Evolutionary conservation across 1,140 invertebrate species (phyloP).

Genomic region (Oedothorax gibbosus): DNA sequence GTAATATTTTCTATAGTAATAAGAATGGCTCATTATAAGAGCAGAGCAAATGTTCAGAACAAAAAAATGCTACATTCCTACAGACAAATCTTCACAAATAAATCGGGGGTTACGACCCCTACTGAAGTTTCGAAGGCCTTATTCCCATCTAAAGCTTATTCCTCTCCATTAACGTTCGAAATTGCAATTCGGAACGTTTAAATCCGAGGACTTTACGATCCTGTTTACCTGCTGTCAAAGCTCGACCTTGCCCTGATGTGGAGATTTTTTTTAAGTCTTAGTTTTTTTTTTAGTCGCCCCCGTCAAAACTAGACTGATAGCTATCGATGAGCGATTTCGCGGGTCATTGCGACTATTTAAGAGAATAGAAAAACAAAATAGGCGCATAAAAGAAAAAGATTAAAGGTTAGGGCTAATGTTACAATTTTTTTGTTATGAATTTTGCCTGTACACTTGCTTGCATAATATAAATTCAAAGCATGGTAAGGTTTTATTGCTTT

Average conservation of each 20-base stretch:
- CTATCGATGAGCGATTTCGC: not conserved
- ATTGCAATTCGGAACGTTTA: conserved; percentile 32
- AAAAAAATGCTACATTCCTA: too few species aligned
- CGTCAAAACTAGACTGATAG: not conserved
- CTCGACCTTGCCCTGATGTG: not conserved
- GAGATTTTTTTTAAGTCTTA: not conserved
- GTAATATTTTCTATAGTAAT: too few species aligned
- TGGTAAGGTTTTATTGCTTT: too few species aligned
- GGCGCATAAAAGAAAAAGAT: too few species aligned
- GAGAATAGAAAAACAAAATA: too few species aligned
- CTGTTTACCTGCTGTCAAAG: conserved; percentile 28
- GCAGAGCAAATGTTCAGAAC: too few species aligned
- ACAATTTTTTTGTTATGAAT: not conserved
- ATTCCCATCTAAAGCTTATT: not conserved
- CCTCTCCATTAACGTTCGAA: conserved; percentile 12
- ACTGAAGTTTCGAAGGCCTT: not conserved
- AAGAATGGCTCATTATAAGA: too few species aligned
- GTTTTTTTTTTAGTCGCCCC: not conserved
- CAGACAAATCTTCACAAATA: too few species aligned
- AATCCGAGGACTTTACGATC: conserved; percentile 43
- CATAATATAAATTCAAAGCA: not conserved
- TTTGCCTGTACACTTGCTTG: not conserved
- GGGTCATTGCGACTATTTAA: too few species aligned
- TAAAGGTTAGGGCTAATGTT: not conserved
- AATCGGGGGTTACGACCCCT: not conserved